Evolutionary conservation across 2,888 invertebrate genomes (phyloP), one percentile per base, ranked within the genome.

Genomic region (Metalampra italica): DNA sequence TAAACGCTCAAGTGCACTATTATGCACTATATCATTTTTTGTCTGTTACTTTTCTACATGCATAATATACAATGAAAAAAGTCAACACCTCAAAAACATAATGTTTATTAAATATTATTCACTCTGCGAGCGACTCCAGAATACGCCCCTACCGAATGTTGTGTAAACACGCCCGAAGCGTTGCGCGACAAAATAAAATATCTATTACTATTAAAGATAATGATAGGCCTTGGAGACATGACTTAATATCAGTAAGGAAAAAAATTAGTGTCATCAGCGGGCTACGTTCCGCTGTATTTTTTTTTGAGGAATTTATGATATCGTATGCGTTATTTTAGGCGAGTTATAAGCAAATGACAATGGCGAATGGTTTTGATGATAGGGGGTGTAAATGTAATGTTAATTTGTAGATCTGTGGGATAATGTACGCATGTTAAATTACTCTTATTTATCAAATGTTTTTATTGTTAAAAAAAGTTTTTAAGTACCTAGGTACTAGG

Each of bases 171-270:
- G 81, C 76, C 80, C 67, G 75, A 75, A 80, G 75, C 80, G 78
- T 70, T 80, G 69, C 73, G 86, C 83, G 86, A 81, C 87, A 80
- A 87, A 85, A 86, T 89, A 90, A 90, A 86, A 89, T 87, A 90
- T 90, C 89, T 90, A 90, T 90, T 88, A 88, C 90, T 90, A 90
- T 90, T 90, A 90, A 86, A 78, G 75, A 79, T 90, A 90, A 90
- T 77, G 90, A 86, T 75, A 74, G 82, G 73, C 75, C 83, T 85
- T 85, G 89, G 88, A 89, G 87, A 88, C 88, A 89, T 87, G 89
- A 89, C 90, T 90, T 90, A 90, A 90, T 90, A 90, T 90, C 88
- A 82, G 88, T 83, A 72, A 82, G 81, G 70, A 78, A 84, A 83
- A 86, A 90, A 86, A 90, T 88, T 87, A 78, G 81, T 60, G 66